These are phyloP conservation scores for Hyles vespertilio DNA, from an alignment of 1,140 invertebrate species.

Conservation along the genomic window DNA sequence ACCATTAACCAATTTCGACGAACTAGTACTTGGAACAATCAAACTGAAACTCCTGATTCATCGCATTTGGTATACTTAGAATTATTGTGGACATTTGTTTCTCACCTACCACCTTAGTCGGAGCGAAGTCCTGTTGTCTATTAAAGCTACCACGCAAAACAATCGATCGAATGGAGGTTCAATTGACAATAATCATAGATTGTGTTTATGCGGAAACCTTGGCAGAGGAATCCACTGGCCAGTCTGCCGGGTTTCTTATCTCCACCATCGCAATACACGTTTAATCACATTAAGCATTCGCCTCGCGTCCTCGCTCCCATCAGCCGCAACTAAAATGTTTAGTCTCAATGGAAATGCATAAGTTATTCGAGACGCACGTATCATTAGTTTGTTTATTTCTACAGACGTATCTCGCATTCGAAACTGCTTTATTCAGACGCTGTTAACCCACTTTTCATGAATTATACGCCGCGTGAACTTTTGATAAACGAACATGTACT, in stretches of 20 bases:
- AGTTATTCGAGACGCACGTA: constrained; percentile 1
- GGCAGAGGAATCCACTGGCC: constrained; percentile 4
- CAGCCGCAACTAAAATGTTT: constrained; percentile 9
- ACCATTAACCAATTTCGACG: neutral
- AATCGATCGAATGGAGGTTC: constrained; percentile 11
- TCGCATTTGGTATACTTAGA: constrained; percentile 2
- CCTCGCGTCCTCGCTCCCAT: constrained; percentile 8
- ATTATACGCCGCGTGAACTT: constrained; percentile 8
- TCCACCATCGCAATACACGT: constrained; percentile 10
- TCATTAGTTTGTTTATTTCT: constrained; percentile 15
- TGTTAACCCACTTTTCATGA: constrained; percentile 6
- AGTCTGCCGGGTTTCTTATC: constrained; percentile 1
- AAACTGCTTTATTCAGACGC: constrained; percentile 1
- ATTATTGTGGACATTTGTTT: neutral
- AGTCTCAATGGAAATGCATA: constrained; percentile 9
- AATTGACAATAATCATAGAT: constrained; percentile 19
- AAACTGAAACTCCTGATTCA: neutral
- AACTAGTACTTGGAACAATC: neutral
- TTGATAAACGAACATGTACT: neutral
- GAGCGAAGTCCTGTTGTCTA: constrained; percentile 10
- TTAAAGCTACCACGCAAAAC: constrained; percentile 14
- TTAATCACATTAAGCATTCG: constrained; percentile 16
- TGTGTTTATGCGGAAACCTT: constrained; percentile 19
- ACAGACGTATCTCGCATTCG: neutral
- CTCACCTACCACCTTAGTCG: too few relatives aligned